Conservation (phyloP, 2,113 vertebrate species). For the Eulemur rufifrons region DNA sequence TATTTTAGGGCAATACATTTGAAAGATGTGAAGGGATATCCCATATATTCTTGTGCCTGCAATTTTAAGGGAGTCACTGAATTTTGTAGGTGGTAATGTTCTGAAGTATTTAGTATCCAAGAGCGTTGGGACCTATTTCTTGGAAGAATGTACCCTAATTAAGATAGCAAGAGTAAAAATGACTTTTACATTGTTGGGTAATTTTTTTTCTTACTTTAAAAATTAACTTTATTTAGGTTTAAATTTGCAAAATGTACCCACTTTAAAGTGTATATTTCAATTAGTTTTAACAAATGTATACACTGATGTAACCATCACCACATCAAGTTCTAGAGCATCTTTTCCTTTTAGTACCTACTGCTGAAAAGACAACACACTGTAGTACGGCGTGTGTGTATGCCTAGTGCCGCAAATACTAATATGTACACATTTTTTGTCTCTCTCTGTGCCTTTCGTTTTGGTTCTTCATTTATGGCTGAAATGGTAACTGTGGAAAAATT, state of each 20-base stretch:
- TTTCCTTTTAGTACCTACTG: neutral
- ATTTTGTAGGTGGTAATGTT: slow-evolving; percentile 5
- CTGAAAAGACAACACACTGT: neutral
- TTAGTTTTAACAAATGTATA: neutral
- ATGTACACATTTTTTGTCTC: slow-evolving; percentile 78
- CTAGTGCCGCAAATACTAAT: slow-evolving; percentile 86
- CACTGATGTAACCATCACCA: neutral
- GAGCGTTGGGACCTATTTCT: neutral
- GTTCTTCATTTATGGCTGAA: slow-evolving; percentile 90
- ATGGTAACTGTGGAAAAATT: slow-evolving; percentile 90
- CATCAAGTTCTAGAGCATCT: neutral
- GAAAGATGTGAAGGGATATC: neutral
- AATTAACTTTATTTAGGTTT: neutral
- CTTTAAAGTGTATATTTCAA: neutral
- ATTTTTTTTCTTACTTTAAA: neutral
- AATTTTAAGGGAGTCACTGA: neutral
- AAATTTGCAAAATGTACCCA: neutral
- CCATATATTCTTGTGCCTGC: neutral
- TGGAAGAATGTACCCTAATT: neutral
- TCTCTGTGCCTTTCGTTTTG: slow-evolving; percentile 80
- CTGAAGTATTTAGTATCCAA: neutral
- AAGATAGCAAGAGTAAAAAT: neutral
- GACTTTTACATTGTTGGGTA: neutral
- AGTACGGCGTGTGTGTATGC: slow-evolving; percentile 31
- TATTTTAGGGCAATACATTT: neutral